Percentiles rank a stretch among this genome's conserved stretches.
These are phyloP conservation scores for Drosophila subsilvestris DNA, from an alignment of 2,888 invertebrate genomes.

Conservation along the genomic window DNA sequence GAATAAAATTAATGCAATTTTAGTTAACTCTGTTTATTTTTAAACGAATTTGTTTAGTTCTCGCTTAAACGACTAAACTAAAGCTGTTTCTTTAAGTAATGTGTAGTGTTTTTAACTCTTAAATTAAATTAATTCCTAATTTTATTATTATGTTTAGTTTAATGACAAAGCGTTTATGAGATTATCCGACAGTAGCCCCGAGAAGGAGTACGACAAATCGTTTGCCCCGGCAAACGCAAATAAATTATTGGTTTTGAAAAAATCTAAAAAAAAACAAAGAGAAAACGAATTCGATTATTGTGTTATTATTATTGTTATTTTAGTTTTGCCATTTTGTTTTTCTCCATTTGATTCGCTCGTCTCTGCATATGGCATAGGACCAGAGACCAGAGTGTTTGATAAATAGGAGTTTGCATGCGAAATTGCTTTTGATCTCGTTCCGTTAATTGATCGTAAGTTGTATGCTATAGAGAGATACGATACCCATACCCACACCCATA, in stretches of 20 bases:
- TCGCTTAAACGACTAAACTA: slow-evolving; percentile 62
- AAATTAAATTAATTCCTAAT: slow-evolving; percentile 70
- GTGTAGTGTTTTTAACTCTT: slow-evolving; percentile 73
- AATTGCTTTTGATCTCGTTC: slow-evolving; percentile 73
- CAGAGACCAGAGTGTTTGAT: slow-evolving; percentile 49
- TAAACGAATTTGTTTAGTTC: slow-evolving; percentile 76
- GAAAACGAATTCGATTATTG: slow-evolving; percentile 60
- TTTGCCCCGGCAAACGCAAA: slow-evolving; percentile 64
- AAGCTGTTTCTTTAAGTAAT: slow-evolving; percentile 81
- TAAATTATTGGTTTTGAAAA: slow-evolving; percentile 66
- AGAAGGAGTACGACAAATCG: slow-evolving; percentile 37
- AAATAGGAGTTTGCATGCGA: slow-evolving; percentile 40
- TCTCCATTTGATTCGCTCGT: slow-evolving; percentile 23
- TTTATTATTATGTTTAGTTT: slow-evolving; percentile 73
- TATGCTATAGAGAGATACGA: slow-evolving; percentile 37
- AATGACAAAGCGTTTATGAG: slow-evolving; percentile 74
- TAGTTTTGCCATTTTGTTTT: slow-evolving; percentile 54
- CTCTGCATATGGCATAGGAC: neutral
- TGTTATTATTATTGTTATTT: slow-evolving; percentile 71
- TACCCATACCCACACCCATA: slow-evolving; percentile 32
- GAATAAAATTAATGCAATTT: slow-evolving; percentile 75
- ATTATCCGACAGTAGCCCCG: slow-evolving; percentile 58
- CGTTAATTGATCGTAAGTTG: slow-evolving; percentile 69
- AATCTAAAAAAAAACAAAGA: slow-evolving; percentile 40
- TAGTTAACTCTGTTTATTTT: slow-evolving; percentile 80